Evolutionary conservation across 2,113 vertebrate species (phyloP), one percentile per base, ranked within the genome.

Genomic region (Panthera uncia): DNA sequence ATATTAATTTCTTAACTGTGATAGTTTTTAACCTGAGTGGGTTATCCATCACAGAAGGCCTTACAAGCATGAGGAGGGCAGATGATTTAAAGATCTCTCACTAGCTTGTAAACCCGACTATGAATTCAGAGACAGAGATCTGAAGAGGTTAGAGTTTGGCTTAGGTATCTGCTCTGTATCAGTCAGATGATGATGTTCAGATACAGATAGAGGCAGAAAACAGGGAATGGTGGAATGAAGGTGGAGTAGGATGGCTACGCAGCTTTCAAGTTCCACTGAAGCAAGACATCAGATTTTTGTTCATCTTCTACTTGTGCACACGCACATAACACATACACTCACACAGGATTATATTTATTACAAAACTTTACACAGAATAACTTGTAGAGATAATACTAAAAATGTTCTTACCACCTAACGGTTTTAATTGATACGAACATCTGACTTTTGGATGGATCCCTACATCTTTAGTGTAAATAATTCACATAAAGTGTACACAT

Each of bases 1-100:
- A 80, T 74, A 84, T 83, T 82, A 57, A 91, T 93, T 95, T 98
- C 55, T 84, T 33, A 65, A 74, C 41, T 36, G 11, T 80, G 69
- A 36, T 19, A 55, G 21, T 83, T 66, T 61, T 79, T 94, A 33
- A 66, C 57, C 57, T 33, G 45, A 52, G 16, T 84, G 45, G 52
- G 84, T 83, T 90, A 80, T n/a, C 36, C 55, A 78, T 16, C n/a
- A 88, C 29, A 69, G 33, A 94, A 90, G 68, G 69, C 23, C 63
- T 74, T 21, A 0, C 71, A 36, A 27, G 29, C n/a, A 87, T 31
- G 13, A 52, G 7, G 31, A 65, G 7, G 29, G 15, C 36, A 36
- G 48, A 57, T 79, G n/a, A 83, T 73, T 76, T 76, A 94, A 82
- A 61, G 45, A 91, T 48, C n/a, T 78, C 48, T 87, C 38, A 83